Evolutionary conservation across 2,888 invertebrate species (phyloP), one percentile per base, ranked within the genome.

Genomic region (Danaus chrysippus): DNA sequence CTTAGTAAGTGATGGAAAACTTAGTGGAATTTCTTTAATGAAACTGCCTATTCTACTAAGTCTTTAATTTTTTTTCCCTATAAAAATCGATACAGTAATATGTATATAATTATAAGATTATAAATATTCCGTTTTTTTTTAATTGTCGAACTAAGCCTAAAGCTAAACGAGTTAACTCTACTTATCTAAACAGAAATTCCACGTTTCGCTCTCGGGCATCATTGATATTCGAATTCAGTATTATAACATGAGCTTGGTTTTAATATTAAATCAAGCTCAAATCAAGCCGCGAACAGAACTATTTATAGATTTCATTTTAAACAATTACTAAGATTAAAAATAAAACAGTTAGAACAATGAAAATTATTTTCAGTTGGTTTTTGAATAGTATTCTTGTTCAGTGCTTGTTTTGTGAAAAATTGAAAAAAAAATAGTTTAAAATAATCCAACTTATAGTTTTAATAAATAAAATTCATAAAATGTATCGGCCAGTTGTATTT

Each of bases 231-330:
- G 56, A 59, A 66, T 61, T 63, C 63, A 57, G 59, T 64, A 34
- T 34, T 64, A 62, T 59, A 57, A 59, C 57, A 66, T 60, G 59
- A 63, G 58, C 63, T 59, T 54, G 46, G 44, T 57, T 66, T 34
- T 61, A 66, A 64, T 60, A 64, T 59, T 59, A 58, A 60, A 60
- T 54, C 63, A 61, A 62, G 59, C 64, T 59, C 59, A 54, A 62
- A 53, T 34, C 49, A 42, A 57, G 59, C 19, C 56, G 17, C 59
- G 54, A 59, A 66, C 61, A n/a, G 53, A 63, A 62, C 59, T 63
- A 54, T 58, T 56, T 63, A 56, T 34, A 56, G 19, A 62, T 60
- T 49, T 56, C 55, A 58, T 65, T 60, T 46, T 10, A 44, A 42
- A 58, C 19, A 43, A 59, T 59, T 17, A 62, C 59, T 54, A 56